Evolutionary conservation across 2,113 vertebrate species (phyloP).

Genomic region (Rhabdornis inornatus): DNA sequence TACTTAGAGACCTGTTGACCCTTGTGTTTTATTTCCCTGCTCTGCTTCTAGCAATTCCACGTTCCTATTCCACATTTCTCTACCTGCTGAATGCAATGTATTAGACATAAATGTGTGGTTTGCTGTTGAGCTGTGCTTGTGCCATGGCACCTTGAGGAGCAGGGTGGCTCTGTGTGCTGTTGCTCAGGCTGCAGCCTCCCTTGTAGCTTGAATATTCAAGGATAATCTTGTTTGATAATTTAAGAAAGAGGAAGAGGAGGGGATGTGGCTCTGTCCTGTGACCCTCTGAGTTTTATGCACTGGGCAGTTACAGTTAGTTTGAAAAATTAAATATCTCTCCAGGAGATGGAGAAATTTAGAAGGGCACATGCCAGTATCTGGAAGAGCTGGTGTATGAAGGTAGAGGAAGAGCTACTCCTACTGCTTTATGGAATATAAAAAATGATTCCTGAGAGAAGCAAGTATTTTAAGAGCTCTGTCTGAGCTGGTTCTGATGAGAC

Average conservation of each 20-base stretch:
- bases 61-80: neutral
- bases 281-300: neutral
- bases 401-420: neutral
- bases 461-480: neutral
- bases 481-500: neutral
- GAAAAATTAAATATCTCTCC: neutral
- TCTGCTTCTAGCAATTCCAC: neutral
- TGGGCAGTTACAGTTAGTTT: neutral
- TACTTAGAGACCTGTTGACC: neutral
- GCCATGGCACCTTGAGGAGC: neutral
- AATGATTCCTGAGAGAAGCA: neutral
- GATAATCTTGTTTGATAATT: neutral
- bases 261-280: neutral
- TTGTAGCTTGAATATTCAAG: neutral
- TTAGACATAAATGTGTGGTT: neutral
- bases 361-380: neutral
- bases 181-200: neutral
- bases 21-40: neutral
- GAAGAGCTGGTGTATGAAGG: neutral
- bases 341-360: neutral
- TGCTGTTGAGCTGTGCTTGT: neutral
- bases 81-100: neutral
- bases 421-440: neutral
- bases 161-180: neutral
- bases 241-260: neutral